A percentile compares a stretch with the other conserved stretches of the same genome.
Conservation (phyloP, 2,888 invertebrate species). For the Venusia cambrica region DNA sequence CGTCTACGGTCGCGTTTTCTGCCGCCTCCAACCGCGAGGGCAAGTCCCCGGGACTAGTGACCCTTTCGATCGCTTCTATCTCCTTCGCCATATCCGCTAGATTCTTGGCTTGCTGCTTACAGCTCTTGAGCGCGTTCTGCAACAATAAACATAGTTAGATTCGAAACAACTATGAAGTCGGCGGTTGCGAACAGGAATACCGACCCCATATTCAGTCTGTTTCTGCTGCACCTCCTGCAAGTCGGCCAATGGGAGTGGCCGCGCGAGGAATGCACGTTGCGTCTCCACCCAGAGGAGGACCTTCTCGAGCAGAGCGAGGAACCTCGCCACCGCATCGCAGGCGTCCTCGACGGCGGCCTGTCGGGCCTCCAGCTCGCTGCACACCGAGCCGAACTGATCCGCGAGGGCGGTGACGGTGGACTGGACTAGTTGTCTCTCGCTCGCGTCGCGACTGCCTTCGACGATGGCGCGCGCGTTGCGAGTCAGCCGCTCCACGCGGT, state of each 20-base stretch:
- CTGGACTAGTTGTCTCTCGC: constrained; percentile 87
- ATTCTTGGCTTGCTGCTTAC: constrained; percentile 92
- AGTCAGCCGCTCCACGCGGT: constrained; percentile 88
- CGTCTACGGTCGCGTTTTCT: constrained; percentile 92
- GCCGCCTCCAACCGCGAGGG: constrained; percentile 92
- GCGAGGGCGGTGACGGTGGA: constrained; percentile 88
- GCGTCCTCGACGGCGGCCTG: constrained; percentile 92
- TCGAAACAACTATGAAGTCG: background rate
- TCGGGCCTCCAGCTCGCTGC: constrained; percentile 90
- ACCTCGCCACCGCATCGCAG: constrained; percentile 93
- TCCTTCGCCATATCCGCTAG: constrained; percentile 96
- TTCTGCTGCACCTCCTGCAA: constrained; percentile 91
- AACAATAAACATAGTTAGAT: constrained; percentile 41
- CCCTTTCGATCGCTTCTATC: constrained; percentile 90
- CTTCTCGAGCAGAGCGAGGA: constrained; percentile 89
- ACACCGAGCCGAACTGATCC: constrained; percentile 89
- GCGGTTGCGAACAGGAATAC: constrained; percentile 14
- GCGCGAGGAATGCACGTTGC: constrained; percentile 88
- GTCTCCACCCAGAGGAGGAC: constrained; percentile 92
- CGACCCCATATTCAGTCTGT: constrained; percentile 92
- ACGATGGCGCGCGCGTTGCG: constrained; percentile 89
- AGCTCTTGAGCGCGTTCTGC: constrained; percentile 93
- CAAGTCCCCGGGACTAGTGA: constrained; percentile 92
- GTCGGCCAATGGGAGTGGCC: constrained; percentile 88
- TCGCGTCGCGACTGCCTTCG: constrained; percentile 89